Base-by-base conservation (phyloP, 2,888 invertebrate genomes). In the Siphlonurus alternatus region DNA sequence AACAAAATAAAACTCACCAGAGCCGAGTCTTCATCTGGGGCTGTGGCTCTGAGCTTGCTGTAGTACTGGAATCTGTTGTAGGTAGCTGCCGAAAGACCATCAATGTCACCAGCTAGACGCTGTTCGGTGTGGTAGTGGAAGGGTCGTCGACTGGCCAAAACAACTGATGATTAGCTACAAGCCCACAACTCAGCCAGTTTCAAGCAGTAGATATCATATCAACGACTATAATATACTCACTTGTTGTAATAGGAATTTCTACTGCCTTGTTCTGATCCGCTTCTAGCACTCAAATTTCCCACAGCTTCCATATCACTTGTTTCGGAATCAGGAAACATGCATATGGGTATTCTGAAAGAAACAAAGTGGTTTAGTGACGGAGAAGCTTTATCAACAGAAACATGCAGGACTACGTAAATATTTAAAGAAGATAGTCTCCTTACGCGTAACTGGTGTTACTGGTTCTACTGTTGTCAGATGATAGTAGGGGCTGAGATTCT, bases 401-500 rank as follows among this genome's bases (percentile, higher is more conserved):
- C n/a, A 18, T 56, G n/a, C 59, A 56, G 5, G 22, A 56, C 59
- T 56, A 59, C 56, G 61, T n/a, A 61, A 65, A 18, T 61, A 61
- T 59, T 51, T 23, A 59, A 1, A 7, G 15, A 61, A 59, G 56
- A 64, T 62, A 20, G 24, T 15, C 24, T 59, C 69, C 74, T 73
- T 72, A 77, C 76, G 76, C 75, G 67, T 75, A 76, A 51, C 73
- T 73, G 7, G 63, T 59, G 20, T 64, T 64, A 69, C 74, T 76
- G 3, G 72, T 68, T 2, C 71, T 67, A 24, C 76, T 74, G 22
- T 73, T 71, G 59, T 71, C 71, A 1, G 77, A 76, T 66, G 75
- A 76, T 38, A 76, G 68, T 51, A 78, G 68, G 2, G 77, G 76
- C 62, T 75, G 75, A 1, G 74, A 73, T 70, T 78, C 78, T 2